Conservation (phyloP, 2,113 vertebrate species). For the Callocephalon fimbriatum region DNA sequence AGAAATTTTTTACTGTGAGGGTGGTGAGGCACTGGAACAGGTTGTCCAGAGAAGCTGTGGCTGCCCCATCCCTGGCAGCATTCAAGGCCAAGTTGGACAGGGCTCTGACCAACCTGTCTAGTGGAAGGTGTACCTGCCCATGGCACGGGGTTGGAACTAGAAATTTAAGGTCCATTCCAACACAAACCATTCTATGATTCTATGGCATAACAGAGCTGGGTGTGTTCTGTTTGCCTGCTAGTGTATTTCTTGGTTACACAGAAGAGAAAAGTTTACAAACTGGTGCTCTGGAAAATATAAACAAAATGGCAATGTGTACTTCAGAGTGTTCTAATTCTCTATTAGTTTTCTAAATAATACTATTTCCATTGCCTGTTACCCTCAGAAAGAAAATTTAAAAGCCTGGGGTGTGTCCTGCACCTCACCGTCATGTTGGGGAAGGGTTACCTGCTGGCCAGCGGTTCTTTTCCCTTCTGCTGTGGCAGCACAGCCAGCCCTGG, state of each 20-base stretch:
- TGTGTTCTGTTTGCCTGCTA: conserved; percentile 39
- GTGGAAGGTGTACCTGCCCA: neutral
- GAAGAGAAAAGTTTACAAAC: neutral
- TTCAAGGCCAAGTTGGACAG: neutral
- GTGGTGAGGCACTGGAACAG: neutral
- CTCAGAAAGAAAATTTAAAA: neutral
- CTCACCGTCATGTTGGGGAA: rapidly evolving
- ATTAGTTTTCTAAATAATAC: neutral
- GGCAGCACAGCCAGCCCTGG: rapidly evolving
- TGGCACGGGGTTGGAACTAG: neutral
- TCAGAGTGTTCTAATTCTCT: neutral
- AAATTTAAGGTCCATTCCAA: neutral
- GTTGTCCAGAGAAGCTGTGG: neutral
- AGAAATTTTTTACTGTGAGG: neutral
- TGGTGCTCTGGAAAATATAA: neutral
- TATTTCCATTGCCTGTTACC: neutral
- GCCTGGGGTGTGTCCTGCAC: rapidly evolving
- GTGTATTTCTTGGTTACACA: neutral
- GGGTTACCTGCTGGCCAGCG: neutral
- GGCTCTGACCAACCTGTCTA: neutral
- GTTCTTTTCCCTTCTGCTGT: neutral
- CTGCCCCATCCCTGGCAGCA: neutral
- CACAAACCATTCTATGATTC: neutral
- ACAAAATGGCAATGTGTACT: neutral
- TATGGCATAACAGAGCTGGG: neutral